Evolutionary conservation across 2,113 vertebrate genomes (phyloP), one percentile per base, ranked within the genome.

Genomic region (Casuarius casuarius): DNA sequence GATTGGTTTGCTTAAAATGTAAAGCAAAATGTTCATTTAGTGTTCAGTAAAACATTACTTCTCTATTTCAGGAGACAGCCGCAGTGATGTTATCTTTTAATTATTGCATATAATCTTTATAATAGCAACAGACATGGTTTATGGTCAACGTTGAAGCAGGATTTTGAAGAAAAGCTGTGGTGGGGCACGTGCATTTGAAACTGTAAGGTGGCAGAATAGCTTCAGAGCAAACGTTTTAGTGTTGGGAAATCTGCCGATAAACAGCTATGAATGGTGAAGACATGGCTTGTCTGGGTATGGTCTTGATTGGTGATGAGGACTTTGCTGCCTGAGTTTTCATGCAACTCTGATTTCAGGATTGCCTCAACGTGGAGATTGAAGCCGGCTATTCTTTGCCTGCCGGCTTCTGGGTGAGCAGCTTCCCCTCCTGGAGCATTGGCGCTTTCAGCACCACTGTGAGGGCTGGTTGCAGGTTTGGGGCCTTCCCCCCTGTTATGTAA

Each of bases 1-100:
- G 75, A 67, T 89, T 76, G 62, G 19, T 82, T 94, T 95, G 31
- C 54, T 68, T 93, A 74, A 87, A 63, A 87, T 73, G 40, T 86
- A 89, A 90, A 77, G 52, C 35, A 81, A 90, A 85, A 54, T 38
- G 8, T 74, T 92, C 3, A 0, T 80, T 77, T 78, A 59, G 8
- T 42, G 52, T 80, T 49, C 44, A 66, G 51, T 84, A 52, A 87
- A 85, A 73, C 35, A 68, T 0, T 68, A 5, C 48, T 81, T 83
- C 54, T 29, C 61, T 93, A n/a, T 38, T 61, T 78, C 26, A 51
- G n/a, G 26, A 75, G 58, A 20, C 51, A 80, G 59, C 59, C 63
- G 42, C 44, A 26, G 59, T 6, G 20, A 10, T 63, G 31, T 8
- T 42, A 28, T 48, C 31, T 77, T 75, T 58, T 29, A 80, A 51